phyloP scores from a whole-genome alignment of 2,888 invertebrate genomes.

The Calameuta pallipes region DNA sequence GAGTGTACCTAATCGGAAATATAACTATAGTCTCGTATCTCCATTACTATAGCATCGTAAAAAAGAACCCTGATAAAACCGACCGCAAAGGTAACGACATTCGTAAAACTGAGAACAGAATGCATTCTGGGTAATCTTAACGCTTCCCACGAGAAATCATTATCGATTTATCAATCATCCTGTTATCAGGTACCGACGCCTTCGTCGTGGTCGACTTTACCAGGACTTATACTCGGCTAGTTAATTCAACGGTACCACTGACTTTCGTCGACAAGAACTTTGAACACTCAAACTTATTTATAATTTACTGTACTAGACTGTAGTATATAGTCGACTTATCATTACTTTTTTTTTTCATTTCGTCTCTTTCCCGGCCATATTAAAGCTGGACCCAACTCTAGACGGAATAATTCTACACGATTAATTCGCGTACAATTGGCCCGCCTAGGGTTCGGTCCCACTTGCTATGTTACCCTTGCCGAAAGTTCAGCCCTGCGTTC shows the following conservation, averaged over 20 bases:
- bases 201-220: not conserved
- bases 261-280: conserved; percentile 8
- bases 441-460: too few species aligned
- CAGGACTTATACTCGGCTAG: not conserved
- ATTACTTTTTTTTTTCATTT: not conserved
- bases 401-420: too few species aligned
- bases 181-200: not conserved
- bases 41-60: not conserved
- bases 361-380: not conserved
- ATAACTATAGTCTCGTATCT: not conserved
- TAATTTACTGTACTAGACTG: not conserved
- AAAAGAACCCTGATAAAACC: not conserved
- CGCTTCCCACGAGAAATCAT: not conserved
- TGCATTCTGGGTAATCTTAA: not conserved
- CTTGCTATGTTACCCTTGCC: not conserved
- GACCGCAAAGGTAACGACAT: not conserved
- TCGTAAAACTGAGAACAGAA: not conserved
- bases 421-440: too few species aligned
- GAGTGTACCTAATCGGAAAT: conserved; percentile 76
- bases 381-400: too few species aligned
- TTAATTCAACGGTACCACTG: not conserved
- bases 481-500: not conserved
- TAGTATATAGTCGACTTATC: not conserved
- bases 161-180: not conserved
- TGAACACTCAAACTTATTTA: conserved; percentile 4